Percentiles rank a stretch among this genome's conserved stretches.
phyloP scores from a whole-genome alignment of 2,888 invertebrate species.

The Drosophila cracens region DNA sequence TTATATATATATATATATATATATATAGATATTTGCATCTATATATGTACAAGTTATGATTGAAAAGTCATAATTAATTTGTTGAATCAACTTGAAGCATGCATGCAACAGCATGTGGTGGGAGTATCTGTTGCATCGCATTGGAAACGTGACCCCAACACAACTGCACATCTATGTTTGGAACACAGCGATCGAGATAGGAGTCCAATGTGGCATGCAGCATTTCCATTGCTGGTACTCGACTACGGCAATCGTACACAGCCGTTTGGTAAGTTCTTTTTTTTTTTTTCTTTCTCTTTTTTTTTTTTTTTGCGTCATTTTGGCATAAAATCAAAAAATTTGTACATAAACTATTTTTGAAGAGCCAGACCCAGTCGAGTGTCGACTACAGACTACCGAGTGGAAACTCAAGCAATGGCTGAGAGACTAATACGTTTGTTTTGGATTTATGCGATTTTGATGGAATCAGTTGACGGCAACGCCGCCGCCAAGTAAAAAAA shows the following conservation, averaged over 20 bases:
- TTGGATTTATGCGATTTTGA: constrained; percentile 80
- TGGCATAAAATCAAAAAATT: constrained; percentile 80
- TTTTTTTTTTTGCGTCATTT: constrained; percentile 62
- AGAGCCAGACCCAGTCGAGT: constrained; percentile 33
- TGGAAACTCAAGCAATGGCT: constrained; percentile 34
- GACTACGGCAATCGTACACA: constrained; percentile 1
- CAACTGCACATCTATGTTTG: constrained; percentile 5
- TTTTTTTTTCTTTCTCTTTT: background rate
- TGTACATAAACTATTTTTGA: constrained; percentile 77
- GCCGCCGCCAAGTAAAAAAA: constrained; percentile 33
- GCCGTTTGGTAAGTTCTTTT: constrained; percentile 44
- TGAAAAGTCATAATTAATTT: constrained; percentile 1
- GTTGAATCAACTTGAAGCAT: background rate
- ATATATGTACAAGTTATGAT: background rate
- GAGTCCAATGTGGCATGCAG: constrained; percentile 26
- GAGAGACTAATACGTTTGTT: constrained; percentile 69
- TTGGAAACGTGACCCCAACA: constrained; percentile 6
- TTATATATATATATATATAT: constrained; percentile 9
- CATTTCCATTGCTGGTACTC: constrained; percentile 32
- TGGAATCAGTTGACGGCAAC: constrained; percentile 69
- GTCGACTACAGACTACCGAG: background rate
- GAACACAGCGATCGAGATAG: background rate
- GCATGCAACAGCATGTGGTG: background rate
- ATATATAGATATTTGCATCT: background rate
- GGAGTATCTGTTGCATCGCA: constrained; percentile 7